Percentiles rank a stretch among this genome's conserved stretches.
Evolutionary conservation across 2,113 vertebrate genomes (phyloP).

Genomic region (Candoia aspera): DNA sequence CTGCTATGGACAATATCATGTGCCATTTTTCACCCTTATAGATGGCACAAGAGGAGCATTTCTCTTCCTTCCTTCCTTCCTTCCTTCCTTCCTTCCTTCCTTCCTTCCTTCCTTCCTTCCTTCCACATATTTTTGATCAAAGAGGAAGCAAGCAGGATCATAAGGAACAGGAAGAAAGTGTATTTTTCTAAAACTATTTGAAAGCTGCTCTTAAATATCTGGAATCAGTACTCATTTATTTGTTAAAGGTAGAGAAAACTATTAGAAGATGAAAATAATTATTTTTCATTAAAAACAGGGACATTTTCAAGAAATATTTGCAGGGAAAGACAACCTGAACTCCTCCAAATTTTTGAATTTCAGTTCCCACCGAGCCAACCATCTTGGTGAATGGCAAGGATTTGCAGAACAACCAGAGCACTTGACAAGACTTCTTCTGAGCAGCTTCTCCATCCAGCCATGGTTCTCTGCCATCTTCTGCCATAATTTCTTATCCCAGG

Average conservation of each 20-base stretch:
- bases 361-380: background rate
- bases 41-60: background rate
- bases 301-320: background rate
- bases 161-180: background rate
- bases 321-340: background rate
- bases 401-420: background rate
- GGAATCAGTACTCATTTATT: background rate
- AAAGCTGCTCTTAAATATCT: background rate
- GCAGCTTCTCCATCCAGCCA: background rate
- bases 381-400: background rate
- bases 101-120: background rate
- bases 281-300: background rate
- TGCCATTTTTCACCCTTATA: background rate
- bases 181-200: background rate
- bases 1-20: background rate
- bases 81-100: accelerated
- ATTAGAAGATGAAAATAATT: background rate
- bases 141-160: background rate
- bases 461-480: background rate
- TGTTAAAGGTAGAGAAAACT: background rate
- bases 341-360: background rate
- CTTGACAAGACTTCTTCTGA: background rate
- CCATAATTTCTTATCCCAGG: no score
- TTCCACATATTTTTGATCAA: background rate
- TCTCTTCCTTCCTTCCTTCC: accelerated